These are phyloP conservation scores for Acrocyrtus sp. DNA, from an alignment of 2,888 invertebrate genomes.

Conservation along the genomic window DNA sequence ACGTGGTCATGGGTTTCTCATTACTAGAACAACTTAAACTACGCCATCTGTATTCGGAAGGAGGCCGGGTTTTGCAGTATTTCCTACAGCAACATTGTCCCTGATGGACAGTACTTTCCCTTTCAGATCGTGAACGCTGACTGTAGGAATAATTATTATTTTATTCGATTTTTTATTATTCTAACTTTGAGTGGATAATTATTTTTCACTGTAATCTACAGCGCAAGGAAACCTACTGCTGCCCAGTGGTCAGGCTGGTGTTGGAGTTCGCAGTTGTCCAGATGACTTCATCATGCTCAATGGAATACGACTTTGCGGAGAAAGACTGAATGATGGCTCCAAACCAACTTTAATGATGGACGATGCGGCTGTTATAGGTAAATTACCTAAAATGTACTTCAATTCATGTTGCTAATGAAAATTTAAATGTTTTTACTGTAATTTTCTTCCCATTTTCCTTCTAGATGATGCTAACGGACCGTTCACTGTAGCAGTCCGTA, in stretches of 20 bases:
- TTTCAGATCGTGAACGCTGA: slow-evolving; percentile 77
- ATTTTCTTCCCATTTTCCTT: neutral
- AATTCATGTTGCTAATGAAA: neutral
- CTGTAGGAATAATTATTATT: slow-evolving; percentile 36
- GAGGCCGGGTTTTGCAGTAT: slow-evolving; percentile 74
- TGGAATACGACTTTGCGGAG: slow-evolving; percentile 78
- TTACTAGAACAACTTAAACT: slow-evolving; percentile 79
- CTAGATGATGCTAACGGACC: slow-evolving; percentile 76
- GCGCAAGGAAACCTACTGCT: slow-evolving; percentile 58
- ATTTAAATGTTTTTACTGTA: neutral
- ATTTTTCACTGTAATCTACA: neutral
- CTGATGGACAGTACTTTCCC: slow-evolving; percentile 69
- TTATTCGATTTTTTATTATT: neutral
- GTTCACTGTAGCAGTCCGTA: slow-evolving; percentile 76
- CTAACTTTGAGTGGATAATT: neutral
- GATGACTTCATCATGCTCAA: slow-evolving; percentile 78
- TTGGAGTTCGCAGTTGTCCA: slow-evolving; percentile 80
- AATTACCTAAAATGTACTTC: neutral
- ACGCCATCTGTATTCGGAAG: slow-evolving; percentile 77
- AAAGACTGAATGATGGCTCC: slow-evolving; percentile 76
- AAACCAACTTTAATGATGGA: slow-evolving; percentile 71
- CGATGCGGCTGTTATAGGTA: slow-evolving; percentile 78
- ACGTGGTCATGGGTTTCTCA: neutral
- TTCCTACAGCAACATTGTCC: slow-evolving; percentile 67
- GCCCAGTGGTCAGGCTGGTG: slow-evolving; percentile 77